Evolutionary conservation across 1,140 invertebrate genomes (phyloP).

Genomic region (Microvelia longipes): DNA sequence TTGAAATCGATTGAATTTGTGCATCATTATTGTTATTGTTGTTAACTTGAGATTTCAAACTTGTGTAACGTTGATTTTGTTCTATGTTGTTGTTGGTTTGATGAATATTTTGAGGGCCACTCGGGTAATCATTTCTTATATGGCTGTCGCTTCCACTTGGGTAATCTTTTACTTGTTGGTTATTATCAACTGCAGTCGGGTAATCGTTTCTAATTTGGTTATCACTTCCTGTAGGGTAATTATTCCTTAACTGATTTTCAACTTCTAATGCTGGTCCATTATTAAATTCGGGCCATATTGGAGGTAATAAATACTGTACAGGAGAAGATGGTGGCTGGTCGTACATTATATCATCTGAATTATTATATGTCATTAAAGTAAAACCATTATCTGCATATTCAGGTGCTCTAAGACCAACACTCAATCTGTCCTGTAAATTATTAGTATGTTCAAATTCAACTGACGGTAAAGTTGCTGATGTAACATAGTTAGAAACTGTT

Average conservation of each 20-base stretch:
- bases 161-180: too few species aligned
- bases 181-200: too few species aligned
- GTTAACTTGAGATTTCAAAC: too few species aligned
- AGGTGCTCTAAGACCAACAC: not conserved
- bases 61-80: too few species aligned
- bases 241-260: not conserved
- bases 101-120: too few species aligned
- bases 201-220: too few species aligned
- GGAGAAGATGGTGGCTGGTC: constrained; percentile 3
- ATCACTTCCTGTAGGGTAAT: too few species aligned
- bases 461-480: not conserved
- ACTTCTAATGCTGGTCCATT: constrained; percentile 6
- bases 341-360: not conserved
- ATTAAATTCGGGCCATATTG: constrained; percentile 5
- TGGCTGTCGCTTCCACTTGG: too few species aligned
- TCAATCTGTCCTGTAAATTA: not conserved
- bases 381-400: not conserved
- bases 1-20: too few species aligned
- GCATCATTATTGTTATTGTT: too few species aligned
- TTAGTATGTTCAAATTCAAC: not conserved
- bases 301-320: constrained; percentile 11
- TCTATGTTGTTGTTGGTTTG: too few species aligned
- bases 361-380: not conserved
- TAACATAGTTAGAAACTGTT: not conserved
- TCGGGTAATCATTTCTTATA: too few species aligned